Conservation (phyloP, 1,140 invertebrate genomes). For the Thaumetopoea pityocampa region DNA sequence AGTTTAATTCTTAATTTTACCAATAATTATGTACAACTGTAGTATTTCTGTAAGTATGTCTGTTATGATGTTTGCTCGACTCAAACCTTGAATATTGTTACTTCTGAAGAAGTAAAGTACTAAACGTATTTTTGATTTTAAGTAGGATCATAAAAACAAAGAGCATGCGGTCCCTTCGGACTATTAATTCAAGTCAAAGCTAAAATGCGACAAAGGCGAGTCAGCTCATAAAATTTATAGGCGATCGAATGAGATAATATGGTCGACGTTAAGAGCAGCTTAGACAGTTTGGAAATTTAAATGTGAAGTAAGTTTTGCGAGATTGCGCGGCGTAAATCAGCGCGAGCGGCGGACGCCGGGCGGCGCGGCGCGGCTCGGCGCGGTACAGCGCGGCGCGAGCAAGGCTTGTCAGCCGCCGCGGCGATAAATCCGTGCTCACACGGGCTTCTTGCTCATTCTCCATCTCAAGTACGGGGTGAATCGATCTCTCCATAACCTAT, state of each 20-base stretch:
- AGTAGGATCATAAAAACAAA: conserved; percentile 35
- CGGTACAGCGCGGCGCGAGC: conserved; percentile 34
- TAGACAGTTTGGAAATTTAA: conserved; percentile 76
- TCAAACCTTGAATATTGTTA: too few species aligned
- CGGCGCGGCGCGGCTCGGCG: conserved; percentile 20
- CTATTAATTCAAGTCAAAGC: conserved; percentile 64
- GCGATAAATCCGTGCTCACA: conserved; percentile 71
- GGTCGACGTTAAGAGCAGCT: conserved; percentile 70
- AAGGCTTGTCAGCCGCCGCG: conserved; percentile 36
- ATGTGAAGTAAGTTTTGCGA: conserved; percentile 76
- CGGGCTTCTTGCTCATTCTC: conserved; percentile 58
- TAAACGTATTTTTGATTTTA: conserved; percentile 23
- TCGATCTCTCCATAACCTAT: not conserved
- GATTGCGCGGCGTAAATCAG: conserved; percentile 74
- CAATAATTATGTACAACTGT: too few species aligned
- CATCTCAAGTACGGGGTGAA: conserved; percentile 37
- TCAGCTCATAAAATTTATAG: conserved; percentile 75
- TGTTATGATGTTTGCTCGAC: too few species aligned
- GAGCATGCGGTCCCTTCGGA: conserved; percentile 40
- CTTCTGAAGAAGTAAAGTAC: too few species aligned
- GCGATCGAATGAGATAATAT: conserved; percentile 75
- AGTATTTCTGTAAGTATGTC: too few species aligned
- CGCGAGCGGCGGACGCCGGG: conserved; percentile 33
- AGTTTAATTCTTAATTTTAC: too few species aligned
- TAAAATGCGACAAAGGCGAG: conserved; percentile 63